These are phyloP conservation scores for Serranus cabrilla DNA, from an alignment of 2,797 vertebrate genomes.

Conservation along the genomic window DNA sequence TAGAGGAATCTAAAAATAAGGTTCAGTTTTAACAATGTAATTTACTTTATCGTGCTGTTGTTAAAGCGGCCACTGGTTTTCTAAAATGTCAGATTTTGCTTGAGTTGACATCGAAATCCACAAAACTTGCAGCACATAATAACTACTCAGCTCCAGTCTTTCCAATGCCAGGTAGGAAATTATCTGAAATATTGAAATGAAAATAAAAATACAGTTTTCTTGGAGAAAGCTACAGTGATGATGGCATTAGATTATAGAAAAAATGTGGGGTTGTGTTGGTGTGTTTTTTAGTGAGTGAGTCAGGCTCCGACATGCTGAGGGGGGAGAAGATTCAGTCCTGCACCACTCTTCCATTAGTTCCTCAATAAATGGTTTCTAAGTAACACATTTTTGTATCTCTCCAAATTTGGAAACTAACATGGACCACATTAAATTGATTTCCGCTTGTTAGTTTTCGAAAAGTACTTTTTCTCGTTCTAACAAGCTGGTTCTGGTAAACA, in stretches of 20 bases:
- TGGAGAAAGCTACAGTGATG: no score
- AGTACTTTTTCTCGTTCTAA: background rate
- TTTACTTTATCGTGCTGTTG: no score
- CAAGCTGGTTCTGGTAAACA: background rate
- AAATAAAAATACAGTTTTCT: no score
- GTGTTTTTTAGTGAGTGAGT: background rate
- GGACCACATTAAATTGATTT: background rate
- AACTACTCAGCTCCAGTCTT: no score
- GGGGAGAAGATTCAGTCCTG: background rate
- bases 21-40: no score
- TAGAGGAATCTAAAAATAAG: background rate
- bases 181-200: no score
- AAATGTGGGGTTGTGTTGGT: no score
- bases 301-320: background rate
- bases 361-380: background rate
- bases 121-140: no score
- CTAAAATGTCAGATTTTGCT: background rate
- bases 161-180: no score
- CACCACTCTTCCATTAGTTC: background rate
- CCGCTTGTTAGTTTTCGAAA: background rate
- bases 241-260: no score
- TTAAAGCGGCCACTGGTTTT: no score
- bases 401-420: slow-evolving; percentile 10
- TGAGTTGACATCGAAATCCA: no score
- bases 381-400: slow-evolving; percentile 13